Percentiles rank a stretch among this genome's conserved stretches.
These are phyloP conservation scores for Drepana falcataria DNA, from an alignment of 2,888 invertebrate genomes.

Conservation along the genomic window DNA sequence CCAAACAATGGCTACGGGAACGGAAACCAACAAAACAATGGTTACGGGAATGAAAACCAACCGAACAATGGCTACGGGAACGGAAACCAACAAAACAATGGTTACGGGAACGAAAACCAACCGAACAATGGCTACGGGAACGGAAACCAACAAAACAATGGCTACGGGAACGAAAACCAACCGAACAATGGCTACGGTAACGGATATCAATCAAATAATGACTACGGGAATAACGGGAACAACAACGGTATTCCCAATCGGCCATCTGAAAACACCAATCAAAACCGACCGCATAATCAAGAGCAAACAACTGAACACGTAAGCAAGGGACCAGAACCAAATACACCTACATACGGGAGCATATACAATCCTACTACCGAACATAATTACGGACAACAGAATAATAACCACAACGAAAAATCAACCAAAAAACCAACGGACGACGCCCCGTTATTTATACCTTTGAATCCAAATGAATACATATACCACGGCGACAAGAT, in stretches of 20 bases:
- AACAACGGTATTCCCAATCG: slow-evolving; percentile 12
- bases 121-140: slow-evolving; percentile 6
- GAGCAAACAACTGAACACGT: background rate
- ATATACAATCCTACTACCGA: slow-evolving; percentile 10
- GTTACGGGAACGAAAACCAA: slow-evolving; percentile 4
- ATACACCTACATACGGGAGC: slow-evolving; percentile 5
- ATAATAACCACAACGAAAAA: slow-evolving; percentile 14
- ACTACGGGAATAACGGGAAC: slow-evolving; percentile 1
- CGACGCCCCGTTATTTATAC: slow-evolving; percentile 49
- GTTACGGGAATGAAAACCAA: slow-evolving; percentile 4
- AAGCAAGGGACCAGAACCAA: background rate
- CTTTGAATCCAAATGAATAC: slow-evolving; percentile 48
- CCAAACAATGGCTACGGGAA: background rate
- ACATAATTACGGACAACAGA: slow-evolving; percentile 8
- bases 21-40: slow-evolving; percentile 6
- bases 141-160: slow-evolving; percentile 6
- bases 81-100: slow-evolving; percentile 6
- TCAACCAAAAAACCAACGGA: slow-evolving; percentile 38
- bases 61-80: slow-evolving; percentile 6
- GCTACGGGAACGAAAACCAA: slow-evolving; percentile 7
- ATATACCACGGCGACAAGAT: slow-evolving; percentile 45
- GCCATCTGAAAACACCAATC: slow-evolving; percentile 11
- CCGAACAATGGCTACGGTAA: slow-evolving; percentile 7
- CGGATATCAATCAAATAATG: background rate
- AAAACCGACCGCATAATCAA: slow-evolving; percentile 4